A percentile compares a stretch with the other conserved stretches of the same genome.
These are phyloP conservation scores for Abscondita cerata DNA, from an alignment of 2,888 invertebrate species.

Conservation along the genomic window DNA sequence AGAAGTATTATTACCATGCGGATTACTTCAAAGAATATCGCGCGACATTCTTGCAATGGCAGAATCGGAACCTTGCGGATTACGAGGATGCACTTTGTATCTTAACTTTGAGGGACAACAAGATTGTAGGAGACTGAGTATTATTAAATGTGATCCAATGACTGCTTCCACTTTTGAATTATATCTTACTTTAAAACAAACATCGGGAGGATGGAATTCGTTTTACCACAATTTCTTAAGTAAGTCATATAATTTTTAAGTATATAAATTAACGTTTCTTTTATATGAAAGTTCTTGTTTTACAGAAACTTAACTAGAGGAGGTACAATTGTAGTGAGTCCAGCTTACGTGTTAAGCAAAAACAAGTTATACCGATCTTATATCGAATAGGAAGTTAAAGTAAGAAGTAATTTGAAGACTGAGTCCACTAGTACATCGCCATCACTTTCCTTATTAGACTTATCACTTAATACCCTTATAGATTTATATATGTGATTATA, in stretches of 20 bases:
- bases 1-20: slow-evolving; percentile 85
- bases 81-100: slow-evolving; percentile 85
- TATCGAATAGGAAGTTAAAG: slow-evolving; percentile 45
- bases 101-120: slow-evolving; percentile 79
- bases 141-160: slow-evolving; percentile 83
- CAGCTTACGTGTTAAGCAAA: slow-evolving; percentile 88
- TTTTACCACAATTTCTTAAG: slow-evolving; percentile 89
- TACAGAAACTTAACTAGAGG: slow-evolving; percentile 84
- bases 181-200: slow-evolving; percentile 85
- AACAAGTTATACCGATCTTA: slow-evolving; percentile 88
- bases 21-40: slow-evolving; percentile 80
- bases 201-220: slow-evolving; percentile 84
- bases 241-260: slow-evolving; percentile 60
- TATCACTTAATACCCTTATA: slow-evolving; percentile 19
- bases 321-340: slow-evolving; percentile 88
- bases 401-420: slow-evolving; percentile 32
- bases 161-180: slow-evolving; percentile 91
- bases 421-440: slow-evolving; percentile 29
- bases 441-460: slow-evolving; percentile 29
- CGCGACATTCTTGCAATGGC: slow-evolving; percentile 82
- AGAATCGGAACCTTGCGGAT: slow-evolving; percentile 89
- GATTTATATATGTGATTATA: slow-evolving; percentile 23
- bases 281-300: slow-evolving; percentile 44
- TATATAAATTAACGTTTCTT: slow-evolving; percentile 8
- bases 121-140: slow-evolving; percentile 73